Conservation (phyloP, 1,140 invertebrate genomes). For the Solen grandis region DNA sequence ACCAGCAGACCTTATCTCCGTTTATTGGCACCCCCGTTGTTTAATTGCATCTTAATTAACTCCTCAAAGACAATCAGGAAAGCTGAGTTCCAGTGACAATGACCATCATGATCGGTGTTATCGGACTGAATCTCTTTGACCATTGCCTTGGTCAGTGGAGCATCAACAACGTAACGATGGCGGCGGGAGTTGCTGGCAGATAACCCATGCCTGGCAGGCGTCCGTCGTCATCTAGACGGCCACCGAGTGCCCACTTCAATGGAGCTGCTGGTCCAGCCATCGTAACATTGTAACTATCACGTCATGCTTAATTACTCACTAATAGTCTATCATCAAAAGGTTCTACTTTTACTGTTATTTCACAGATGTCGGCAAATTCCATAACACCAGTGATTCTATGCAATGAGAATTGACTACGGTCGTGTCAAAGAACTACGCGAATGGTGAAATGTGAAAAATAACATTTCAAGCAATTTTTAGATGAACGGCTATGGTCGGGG, state of each 20-base stretch:
- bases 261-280: background rate
- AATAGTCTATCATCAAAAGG: background rate
- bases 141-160: background rate
- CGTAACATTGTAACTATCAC: background rate
- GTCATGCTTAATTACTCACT: background rate
- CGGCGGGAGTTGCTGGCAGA: background rate
- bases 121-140: constrained; percentile 38
- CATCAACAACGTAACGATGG: background rate
- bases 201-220: background rate
- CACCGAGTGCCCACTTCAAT: background rate
- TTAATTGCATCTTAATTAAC: constrained; percentile 51
- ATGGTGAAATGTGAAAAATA: too few species aligned
- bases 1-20: background rate
- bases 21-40: background rate
- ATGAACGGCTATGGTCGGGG: too few species aligned
- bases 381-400: too few species aligned
- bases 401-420: too few species aligned
- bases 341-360: background rate
- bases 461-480: too few species aligned
- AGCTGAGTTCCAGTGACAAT: constrained; percentile 1
- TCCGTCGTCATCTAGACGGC: background rate
- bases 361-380: too few species aligned
- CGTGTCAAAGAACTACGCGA: too few species aligned
- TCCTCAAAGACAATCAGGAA: constrained; percentile 50
- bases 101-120: constrained; percentile 34